A percentile compares a stretch with the other conserved stretches of the same genome.
These are phyloP conservation scores for Drosophila ohnishii DNA, from an alignment of 1,140 invertebrate species.

Conservation along the genomic window DNA sequence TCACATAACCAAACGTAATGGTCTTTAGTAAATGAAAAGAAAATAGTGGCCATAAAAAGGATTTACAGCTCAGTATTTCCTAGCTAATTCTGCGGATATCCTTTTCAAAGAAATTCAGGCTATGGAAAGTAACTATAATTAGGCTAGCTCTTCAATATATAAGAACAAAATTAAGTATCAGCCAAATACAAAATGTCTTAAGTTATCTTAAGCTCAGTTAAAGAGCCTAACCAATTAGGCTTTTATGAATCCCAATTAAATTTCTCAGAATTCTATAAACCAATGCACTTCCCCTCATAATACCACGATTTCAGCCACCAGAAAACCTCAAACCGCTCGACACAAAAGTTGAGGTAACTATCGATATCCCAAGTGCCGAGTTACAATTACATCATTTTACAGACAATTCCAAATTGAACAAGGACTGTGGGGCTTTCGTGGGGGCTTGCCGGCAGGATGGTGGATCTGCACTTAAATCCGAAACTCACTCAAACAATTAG, in stretches of 20 bases:
- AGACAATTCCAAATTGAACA: conserved; percentile 33
- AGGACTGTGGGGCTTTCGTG: conserved; percentile 6
- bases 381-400: conserved; percentile 67
- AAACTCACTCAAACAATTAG: conserved; percentile 72
- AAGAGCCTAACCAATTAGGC: background rate
- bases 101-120: background rate
- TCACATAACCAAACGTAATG: conserved; percentile 9
- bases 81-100: conserved; percentile 10
- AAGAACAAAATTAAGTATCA: background rate
- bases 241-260: background rate
- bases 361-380: conserved; percentile 29
- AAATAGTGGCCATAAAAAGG: conserved; percentile 12
- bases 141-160: background rate
- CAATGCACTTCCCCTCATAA: background rate
- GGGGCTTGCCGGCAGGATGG: background rate
- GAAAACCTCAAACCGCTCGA: conserved; percentile 14
- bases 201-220: background rate
- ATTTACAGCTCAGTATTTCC: conserved; percentile 7
- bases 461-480: conserved; percentile 33
- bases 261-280: background rate
- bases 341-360: conserved; percentile 31
- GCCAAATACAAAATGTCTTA: background rate
- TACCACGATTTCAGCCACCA: background rate
- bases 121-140: background rate
- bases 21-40: conserved; percentile 12